Evolutionary conservation across 2,888 invertebrate species (phyloP).

Genomic region (Fragum whitleyi): DNA sequence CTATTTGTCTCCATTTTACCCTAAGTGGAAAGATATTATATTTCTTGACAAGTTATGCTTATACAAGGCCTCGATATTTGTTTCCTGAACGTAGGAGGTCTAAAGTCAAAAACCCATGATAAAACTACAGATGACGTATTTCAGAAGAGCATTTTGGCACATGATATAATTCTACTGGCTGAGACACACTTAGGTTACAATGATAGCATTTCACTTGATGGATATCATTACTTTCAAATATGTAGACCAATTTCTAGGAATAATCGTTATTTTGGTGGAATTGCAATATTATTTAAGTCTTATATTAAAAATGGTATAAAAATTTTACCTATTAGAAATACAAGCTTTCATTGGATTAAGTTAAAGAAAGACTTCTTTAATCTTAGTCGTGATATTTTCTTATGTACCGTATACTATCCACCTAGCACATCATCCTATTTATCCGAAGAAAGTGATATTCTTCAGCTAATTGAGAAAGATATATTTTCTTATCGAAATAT

Average conservation of each 20-base stretch:
- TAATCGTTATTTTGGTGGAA: background rate
- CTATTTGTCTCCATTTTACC: too few species aligned
- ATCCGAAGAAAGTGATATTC: background rate
- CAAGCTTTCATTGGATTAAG: background rate
- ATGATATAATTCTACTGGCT: background rate
- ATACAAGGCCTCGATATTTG: background rate
- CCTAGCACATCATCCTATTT: background rate
- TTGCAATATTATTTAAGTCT: background rate
- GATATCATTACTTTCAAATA: background rate
- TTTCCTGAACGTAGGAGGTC: background rate
- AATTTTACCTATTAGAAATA: background rate
- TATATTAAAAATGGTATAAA: background rate
- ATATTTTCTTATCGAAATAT: too few species aligned
- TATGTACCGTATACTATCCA: slow-evolving; percentile 1
- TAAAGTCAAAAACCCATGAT: background rate
- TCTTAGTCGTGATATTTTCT: background rate
- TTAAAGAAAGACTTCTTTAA: background rate
- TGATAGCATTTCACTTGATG: background rate
- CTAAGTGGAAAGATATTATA: background rate
- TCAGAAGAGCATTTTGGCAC: background rate
- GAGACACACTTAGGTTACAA: background rate
- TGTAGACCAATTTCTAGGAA: background rate
- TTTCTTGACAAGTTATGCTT: background rate
- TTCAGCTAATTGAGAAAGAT: background rate
- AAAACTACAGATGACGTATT: background rate